Evolutionary conservation across 37 sponge, comb jelly and placozoan genomes (phyloP).

Genomic region (Axinella damicornis): DNA sequence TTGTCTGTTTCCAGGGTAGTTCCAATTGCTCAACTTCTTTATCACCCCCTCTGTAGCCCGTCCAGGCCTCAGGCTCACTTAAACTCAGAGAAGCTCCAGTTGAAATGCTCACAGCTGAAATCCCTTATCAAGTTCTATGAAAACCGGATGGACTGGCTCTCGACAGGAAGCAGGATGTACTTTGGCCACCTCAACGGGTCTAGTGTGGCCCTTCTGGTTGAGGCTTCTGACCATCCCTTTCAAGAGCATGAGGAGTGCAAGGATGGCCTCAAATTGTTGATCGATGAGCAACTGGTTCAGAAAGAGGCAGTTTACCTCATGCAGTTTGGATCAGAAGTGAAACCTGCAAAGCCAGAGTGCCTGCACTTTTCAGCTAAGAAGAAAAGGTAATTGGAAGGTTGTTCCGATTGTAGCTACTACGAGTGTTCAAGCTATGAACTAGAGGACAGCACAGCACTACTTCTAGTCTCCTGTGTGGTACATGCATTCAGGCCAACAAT

Average conservation of each 20-base stretch:
- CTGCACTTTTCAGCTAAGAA: constrained; percentile 8
- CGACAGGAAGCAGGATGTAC: constrained; percentile 4
- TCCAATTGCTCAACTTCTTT: too few relatives aligned
- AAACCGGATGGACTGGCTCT: constrained; percentile 21
- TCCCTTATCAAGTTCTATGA: constrained; percentile 26
- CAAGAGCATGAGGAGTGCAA: not conserved
- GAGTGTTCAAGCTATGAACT: too few relatives aligned
- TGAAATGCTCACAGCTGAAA: constrained; percentile 16
- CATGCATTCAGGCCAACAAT: too few relatives aligned
- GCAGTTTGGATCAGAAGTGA: not conserved
- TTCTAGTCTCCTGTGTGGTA: too few relatives aligned
- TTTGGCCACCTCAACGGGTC: constrained; percentile 36
- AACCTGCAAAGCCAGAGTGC: not conserved
- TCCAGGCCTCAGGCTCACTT: not conserved
- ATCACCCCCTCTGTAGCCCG: not conserved
- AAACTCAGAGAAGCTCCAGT: constrained; percentile 6
- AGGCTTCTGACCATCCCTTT: constrained; percentile 4
- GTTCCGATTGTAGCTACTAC: too few relatives aligned
- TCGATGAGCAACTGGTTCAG: constrained; percentile 22
- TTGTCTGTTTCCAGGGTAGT: too few relatives aligned
- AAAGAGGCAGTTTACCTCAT: constrained; percentile 36
- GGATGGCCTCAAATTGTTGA: not conserved
- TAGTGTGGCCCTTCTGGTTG: constrained; percentile 35
- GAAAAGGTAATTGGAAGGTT: not conserved
- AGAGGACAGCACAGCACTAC: too few relatives aligned